Base-by-base conservation (phyloP, 2,888 invertebrate genomes). In the Chalcosyrphus nemorum region DNA sequence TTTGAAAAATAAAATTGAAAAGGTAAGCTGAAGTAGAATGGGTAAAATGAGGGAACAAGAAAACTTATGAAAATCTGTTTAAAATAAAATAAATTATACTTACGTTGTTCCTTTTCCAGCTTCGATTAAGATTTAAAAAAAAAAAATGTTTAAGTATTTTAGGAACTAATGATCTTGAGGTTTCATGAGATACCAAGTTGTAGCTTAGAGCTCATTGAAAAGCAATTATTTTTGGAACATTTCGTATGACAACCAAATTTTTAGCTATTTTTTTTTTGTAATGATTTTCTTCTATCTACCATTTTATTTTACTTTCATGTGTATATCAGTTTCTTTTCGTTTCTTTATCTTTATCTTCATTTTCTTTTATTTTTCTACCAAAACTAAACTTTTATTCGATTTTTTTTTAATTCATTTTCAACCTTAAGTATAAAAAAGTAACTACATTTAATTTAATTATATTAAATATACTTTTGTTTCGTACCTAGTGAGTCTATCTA, bases 351-450 rank as follows among this genome's bases (percentile, higher is more conserved):
- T 52, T 15, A 47, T 52, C 21, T 66, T 56, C 29, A 47, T 35
- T 13, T 68, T 61, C 19, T 66, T 17, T 72, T 59, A 63, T 70
- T 84, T 80, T 56, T 52, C 84, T 84, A 84, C 74, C 47, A 80
- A 70, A 80, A 80, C 52, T 61, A 61, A 74, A 52, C 32, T 74
- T n/a, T 63, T 43, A 35, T n/a, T 32, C 19, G 45, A 29, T 70
- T 66, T 17, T 11, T 24, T 52, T 75, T 65, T 9, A 77, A 71
- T 77, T 70, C 65, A 54, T 24, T 50, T 75, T 81, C 52, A 85
- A 77, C 65, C 74, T 65, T 85, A 85, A 85, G 84, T 81, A 77
- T 74, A 81, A 86, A 86, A 74, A 85, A 77, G 76, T 77, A 61
- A 72, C 86, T 86, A 86, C 82, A 77, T 86, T 74, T 61, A 82